Percentiles rank a stretch among this genome's conserved stretches.
Conservation (phyloP, 2,888 invertebrate genomes). For the Adelognathus sp. region DNA sequence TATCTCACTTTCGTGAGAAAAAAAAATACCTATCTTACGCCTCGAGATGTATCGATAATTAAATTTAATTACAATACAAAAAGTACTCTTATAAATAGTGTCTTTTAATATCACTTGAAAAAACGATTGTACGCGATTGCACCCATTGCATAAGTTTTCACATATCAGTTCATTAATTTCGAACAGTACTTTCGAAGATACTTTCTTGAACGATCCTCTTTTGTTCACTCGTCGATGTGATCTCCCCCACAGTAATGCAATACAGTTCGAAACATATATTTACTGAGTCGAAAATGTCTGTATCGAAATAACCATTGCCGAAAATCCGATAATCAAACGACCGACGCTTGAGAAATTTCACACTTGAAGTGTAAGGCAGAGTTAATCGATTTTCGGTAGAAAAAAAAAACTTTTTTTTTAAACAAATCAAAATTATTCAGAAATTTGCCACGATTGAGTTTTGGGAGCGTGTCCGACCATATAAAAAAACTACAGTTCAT, state of each 20-base stretch:
- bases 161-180: constrained; percentile 16
- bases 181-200: not conserved
- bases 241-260: not conserved
- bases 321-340: not conserved
- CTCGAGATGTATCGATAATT: constrained; percentile 43
- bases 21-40: constrained; percentile 46
- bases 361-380: too few species aligned
- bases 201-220: not conserved
- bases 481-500: too few species aligned
- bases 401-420: too few species aligned
- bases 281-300: not conserved
- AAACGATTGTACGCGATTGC: constrained; percentile 56
- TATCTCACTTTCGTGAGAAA: constrained; percentile 46
- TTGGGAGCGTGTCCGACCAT: too few species aligned
- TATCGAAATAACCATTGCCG: not conserved
- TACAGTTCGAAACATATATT: not conserved
- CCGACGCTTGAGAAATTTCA: not conserved
- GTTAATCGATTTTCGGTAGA: too few species aligned
- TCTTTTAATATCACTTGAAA: constrained; percentile 60
- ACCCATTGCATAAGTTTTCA: constrained; percentile 37
- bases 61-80: constrained; percentile 42
- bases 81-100: constrained; percentile 51
- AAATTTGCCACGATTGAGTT: too few species aligned
- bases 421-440: too few species aligned
- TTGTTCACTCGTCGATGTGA: not conserved